Evolutionary conservation across 1,140 invertebrate genomes (phyloP).

Genomic region (Parasteatoda tepidariorum): DNA sequence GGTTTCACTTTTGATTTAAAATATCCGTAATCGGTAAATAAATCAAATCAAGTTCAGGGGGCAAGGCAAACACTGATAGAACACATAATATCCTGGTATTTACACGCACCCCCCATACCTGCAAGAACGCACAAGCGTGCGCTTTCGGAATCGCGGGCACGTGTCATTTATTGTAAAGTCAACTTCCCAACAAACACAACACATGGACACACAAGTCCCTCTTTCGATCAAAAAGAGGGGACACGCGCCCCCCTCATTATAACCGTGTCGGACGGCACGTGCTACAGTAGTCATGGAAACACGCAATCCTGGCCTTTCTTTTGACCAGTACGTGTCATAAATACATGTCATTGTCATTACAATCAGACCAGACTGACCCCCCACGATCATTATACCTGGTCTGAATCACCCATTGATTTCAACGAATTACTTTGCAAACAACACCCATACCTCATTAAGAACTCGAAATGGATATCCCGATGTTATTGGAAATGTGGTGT

Average conservation of each 20-base stretch:
- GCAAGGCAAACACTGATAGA: background rate
- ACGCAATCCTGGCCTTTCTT: constrained; percentile 5
- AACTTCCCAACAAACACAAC: no score
- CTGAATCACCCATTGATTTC: constrained; percentile 34
- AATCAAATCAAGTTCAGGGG: no score
- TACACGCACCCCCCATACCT: background rate
- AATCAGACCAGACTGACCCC: background rate
- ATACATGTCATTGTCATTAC: background rate
- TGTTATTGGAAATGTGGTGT: background rate
- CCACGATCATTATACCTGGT: background rate
- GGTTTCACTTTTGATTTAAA: no score
- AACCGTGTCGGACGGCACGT: constrained; percentile 39
- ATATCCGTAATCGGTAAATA: no score
- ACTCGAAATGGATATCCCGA: background rate
- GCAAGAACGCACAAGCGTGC: background rate
- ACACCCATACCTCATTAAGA: background rate
- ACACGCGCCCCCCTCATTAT: constrained; percentile 32
- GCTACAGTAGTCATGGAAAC: constrained; percentile 31
- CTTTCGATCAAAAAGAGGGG: background rate
- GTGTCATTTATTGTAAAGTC: background rate
- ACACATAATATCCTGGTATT: background rate
- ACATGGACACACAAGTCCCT: background rate
- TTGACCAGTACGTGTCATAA: constrained; percentile 1
- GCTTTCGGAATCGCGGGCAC: constrained; percentile 24
- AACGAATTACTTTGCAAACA: background rate